Evolutionary conservation across 2,113 vertebrate species (phyloP), one percentile per base, ranked within the genome.

Genomic region (Laticauda colubrina): DNA sequence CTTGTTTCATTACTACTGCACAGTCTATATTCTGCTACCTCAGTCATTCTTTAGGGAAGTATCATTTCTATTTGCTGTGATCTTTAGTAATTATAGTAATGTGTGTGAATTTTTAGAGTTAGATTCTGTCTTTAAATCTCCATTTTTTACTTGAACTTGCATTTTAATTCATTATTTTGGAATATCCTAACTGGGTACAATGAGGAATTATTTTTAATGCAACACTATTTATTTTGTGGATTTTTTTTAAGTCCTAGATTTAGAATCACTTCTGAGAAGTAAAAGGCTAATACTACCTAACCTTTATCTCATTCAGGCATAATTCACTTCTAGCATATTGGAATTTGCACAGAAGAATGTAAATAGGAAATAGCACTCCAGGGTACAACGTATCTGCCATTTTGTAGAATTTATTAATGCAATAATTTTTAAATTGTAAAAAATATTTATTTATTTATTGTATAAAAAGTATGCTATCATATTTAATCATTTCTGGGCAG

Each of bases 21-120:
- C 85, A 56, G 54, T 10, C 87, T 86, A 92, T 64, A 93, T 90
- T 45, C 54, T 20, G 4, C 95, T 96, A 95, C 96, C 93, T 96
- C 95, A 69, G 91, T 81, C 45, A 85, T 64, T 93, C 69, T 93
- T 90, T 93, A 94, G 91, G 92, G 89, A 88, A 93, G 94, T 6
- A 87, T 14, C 88, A 4, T 39, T 64, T 10, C 23, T 0, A 0
- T 15, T 91, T 39, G 90, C 57, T 55, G 7, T 20, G 14, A 93
- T 92, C 26, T 55, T 94, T 81, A 90, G n/a, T 90, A 26, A 51
- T 43, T 51, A 86, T 54, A 53, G 29, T 53, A n/a, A 45, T 45
- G 48, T 39, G 3, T 53, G 11, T 85, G 43, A 64, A n/a, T 61
- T 64, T 86, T 39, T 54, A 92, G n/a, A 54, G 45, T 87, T 85